phyloP scores from a whole-genome alignment of 2,888 invertebrate genomes.

The Axea sp. region DNA sequence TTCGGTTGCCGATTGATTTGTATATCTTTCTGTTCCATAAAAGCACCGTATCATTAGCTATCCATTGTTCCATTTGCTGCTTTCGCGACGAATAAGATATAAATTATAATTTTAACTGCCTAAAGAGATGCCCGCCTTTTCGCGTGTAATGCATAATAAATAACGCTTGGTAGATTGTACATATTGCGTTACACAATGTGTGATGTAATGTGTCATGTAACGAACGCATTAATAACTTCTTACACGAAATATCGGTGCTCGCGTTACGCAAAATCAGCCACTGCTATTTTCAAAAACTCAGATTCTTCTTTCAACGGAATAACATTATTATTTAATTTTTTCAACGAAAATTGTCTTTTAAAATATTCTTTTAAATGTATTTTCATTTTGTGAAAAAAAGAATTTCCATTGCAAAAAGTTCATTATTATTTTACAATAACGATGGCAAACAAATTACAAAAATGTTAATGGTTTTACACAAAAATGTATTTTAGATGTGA shows the following conservation, averaged over 20 bases:
- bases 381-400: too few relatives aligned
- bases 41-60: slow-evolving; percentile 13
- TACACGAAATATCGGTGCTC: slow-evolving; percentile 34
- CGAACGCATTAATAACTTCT: slow-evolving; percentile 42
- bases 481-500: too few relatives aligned
- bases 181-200: slow-evolving; percentile 46
- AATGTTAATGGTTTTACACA: too few relatives aligned
- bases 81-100: slow-evolving; percentile 44
- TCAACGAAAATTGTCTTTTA: too few relatives aligned
- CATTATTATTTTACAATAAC: too few relatives aligned
- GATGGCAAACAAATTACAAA: too few relatives aligned
- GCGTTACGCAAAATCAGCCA: slow-evolving; percentile 32
- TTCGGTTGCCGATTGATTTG: slow-evolving; percentile 36
- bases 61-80: slow-evolving; percentile 40
- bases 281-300: slow-evolving; percentile 3
- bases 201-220: slow-evolving; percentile 57
- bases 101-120: slow-evolving; percentile 42
- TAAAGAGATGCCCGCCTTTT: slow-evolving; percentile 45
- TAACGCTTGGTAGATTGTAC: slow-evolving; percentile 48
- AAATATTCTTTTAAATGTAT: too few relatives aligned
- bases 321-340: too few relatives aligned
- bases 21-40: slow-evolving; percentile 18
- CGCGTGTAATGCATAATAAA: slow-evolving; percentile 48
- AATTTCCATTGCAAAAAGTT: too few relatives aligned
- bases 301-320: too few relatives aligned